Percentiles rank a stretch among this genome's conserved stretches.
These are phyloP conservation scores for Netelia fuscicornis DNA, from an alignment of 2,888 invertebrate species.

Conservation along the genomic window DNA sequence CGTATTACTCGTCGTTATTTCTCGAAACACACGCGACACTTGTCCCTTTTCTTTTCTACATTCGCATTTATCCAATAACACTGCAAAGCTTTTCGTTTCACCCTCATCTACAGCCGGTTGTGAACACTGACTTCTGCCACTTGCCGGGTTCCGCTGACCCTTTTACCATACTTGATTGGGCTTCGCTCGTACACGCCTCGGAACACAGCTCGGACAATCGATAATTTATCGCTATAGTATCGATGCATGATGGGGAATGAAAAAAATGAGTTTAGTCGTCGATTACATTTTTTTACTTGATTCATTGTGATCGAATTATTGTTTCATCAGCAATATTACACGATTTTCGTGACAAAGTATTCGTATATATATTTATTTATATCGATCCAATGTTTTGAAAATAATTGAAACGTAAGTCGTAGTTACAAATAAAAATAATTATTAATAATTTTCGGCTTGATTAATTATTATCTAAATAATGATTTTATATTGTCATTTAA, in stretches of 20 bases:
- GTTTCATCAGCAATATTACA: neutral
- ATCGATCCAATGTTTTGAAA: neutral
- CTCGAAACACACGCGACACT: constrained; percentile 28
- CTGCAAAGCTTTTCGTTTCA: neutral
- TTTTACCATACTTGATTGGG: constrained; percentile 62
- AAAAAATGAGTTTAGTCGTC: neutral
- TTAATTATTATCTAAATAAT: neutral
- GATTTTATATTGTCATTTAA: no score
- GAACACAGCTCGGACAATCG: constrained; percentile 43
- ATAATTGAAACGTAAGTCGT: neutral
- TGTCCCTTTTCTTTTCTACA: neutral
- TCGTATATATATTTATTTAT: neutral
- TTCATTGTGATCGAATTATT: neutral
- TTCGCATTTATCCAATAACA: constrained; percentile 14
- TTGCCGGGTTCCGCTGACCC: constrained; percentile 39
- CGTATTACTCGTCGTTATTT: neutral
- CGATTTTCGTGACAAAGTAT: neutral
- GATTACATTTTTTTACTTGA: neutral
- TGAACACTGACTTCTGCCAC: constrained; percentile 59
- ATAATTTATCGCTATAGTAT: constrained; percentile 42
- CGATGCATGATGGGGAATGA: neutral
- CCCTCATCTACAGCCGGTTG: neutral
- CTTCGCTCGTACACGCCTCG: constrained; percentile 51
- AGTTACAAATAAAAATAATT: no score
- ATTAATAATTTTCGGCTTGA: neutral